phyloP scores from a whole-genome alignment of 2,797 vertebrate genomes.

The Darevskia mixta region DNA sequence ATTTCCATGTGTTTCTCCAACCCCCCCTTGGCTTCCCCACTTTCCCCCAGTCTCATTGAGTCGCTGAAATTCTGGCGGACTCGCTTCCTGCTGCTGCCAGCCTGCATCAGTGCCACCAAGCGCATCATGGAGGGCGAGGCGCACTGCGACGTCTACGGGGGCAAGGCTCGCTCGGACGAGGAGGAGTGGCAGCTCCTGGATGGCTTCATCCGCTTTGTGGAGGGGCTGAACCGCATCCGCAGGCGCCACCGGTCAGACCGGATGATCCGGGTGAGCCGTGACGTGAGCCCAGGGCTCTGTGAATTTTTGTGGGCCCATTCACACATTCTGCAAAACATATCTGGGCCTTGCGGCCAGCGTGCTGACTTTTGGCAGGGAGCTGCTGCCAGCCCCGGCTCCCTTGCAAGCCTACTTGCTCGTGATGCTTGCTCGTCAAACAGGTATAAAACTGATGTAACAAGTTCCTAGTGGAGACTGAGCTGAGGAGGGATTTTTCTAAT shows the following conservation, averaged over 20 bases:
- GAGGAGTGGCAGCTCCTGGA: conserved; percentile 94
- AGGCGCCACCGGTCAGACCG: conserved; percentile 94
- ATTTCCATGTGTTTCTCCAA: too few species aligned
- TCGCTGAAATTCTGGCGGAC: conserved; percentile 99
- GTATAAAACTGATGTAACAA: too few species aligned
- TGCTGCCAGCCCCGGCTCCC: too few species aligned
- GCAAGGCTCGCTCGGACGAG: conserved; percentile 84
- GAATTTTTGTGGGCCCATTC: too few species aligned
- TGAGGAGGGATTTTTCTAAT: too few species aligned
- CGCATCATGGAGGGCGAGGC: conserved; percentile 92
- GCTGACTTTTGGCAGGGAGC: background rate
- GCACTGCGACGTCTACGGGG: conserved; percentile 94
- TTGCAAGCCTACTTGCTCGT: accelerated
- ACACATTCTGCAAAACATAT: too few species aligned
- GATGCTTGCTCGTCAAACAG: background rate
- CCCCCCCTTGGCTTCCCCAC: background rate
- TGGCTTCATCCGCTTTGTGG: conserved; percentile 95
- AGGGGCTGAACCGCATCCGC: conserved; percentile 96
- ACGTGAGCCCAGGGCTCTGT: background rate
- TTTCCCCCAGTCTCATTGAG: conserved; percentile 88
- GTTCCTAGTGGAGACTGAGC: too few species aligned
- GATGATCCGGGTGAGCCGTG: conserved; percentile 89
- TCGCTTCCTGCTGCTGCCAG: conserved; percentile 93
- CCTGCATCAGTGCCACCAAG: conserved; percentile 89
- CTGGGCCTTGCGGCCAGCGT: accelerated